Percentiles rank a stretch among this genome's conserved stretches.
These are phyloP conservation scores for Dolomedes plantarius DNA, from an alignment of 2,888 invertebrate genomes.

Conservation along the genomic window DNA sequence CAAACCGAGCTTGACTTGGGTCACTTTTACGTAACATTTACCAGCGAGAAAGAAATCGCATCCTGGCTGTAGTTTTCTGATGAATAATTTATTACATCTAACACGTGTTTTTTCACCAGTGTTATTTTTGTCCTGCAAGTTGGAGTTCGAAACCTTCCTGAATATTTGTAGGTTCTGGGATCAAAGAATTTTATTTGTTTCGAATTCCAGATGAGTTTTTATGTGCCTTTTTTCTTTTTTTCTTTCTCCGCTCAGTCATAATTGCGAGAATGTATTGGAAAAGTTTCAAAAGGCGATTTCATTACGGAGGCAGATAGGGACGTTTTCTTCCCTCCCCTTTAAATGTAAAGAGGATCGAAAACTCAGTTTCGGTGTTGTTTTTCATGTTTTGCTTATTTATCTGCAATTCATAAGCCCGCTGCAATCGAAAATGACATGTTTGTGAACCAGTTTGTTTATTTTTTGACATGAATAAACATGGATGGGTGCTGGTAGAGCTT, in stretches of 20 bases:
- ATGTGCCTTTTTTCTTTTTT: neutral
- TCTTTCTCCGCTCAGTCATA: neutral
- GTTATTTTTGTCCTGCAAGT: neutral
- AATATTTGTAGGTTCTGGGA: neutral
- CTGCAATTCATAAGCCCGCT: neutral
- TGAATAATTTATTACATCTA: constrained; percentile 60
- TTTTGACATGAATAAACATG: too few relatives aligned
- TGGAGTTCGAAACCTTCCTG: neutral
- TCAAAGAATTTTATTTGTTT: neutral
- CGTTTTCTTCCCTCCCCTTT: neutral
- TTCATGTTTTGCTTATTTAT: neutral
- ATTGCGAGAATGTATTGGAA: neutral
- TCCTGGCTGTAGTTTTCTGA: constrained; percentile 10
- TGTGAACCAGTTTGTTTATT: too few relatives aligned
- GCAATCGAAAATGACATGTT: neutral
- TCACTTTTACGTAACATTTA: too few relatives aligned
- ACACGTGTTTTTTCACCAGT: constrained; percentile 34
- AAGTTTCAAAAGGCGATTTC: constrained; percentile 16
- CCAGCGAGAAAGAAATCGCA: constrained; percentile 61
- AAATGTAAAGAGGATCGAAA: too few relatives aligned
- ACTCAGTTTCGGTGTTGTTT: too few relatives aligned
- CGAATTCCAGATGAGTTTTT: neutral
- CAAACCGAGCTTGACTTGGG: too few relatives aligned
- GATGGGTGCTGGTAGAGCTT: too few relatives aligned
- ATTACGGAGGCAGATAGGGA: neutral